Conservation (phyloP, 1,140 invertebrate species). For the Trinorchestia longiramus region DNA sequence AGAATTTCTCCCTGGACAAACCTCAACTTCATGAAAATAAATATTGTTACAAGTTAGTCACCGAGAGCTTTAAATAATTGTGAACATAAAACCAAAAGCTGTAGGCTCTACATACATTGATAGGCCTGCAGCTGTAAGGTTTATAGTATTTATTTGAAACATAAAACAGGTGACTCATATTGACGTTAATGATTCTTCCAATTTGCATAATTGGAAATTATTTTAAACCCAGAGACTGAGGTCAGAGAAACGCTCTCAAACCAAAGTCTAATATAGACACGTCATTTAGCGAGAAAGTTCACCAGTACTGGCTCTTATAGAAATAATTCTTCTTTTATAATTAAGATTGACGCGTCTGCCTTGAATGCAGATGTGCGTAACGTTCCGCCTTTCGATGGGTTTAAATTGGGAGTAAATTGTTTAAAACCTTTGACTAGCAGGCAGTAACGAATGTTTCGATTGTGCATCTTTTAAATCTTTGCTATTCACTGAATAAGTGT, state of each 20-base stretch:
- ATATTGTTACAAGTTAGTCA: too few relatives aligned
- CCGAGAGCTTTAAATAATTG: neutral
- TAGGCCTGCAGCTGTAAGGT: neutral
- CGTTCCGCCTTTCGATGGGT: neutral
- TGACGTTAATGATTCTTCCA: neutral
- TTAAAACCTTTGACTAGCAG: slow-evolving; percentile 3
- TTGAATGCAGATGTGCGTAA: slow-evolving; percentile 39
- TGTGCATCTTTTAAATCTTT: neutral
- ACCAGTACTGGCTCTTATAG: neutral
- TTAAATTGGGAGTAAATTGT: slow-evolving; percentile 44
- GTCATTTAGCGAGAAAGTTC: neutral
- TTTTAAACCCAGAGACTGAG: neutral
- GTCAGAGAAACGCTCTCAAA: neutral
- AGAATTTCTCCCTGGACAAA: too few relatives aligned
- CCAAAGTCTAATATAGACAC: neutral
- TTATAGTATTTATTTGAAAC: neutral
- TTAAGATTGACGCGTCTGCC: slow-evolving; percentile 16
- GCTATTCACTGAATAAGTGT: neutral
- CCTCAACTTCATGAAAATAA: too few relatives aligned
- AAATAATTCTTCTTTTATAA: slow-evolving; percentile 49
- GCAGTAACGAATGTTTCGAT: slow-evolving; percentile 50
- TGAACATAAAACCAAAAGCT: neutral
- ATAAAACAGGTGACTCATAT: neutral
- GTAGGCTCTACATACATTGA: neutral
- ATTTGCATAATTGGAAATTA: neutral